Base-by-base conservation (phyloP, 2,113 vertebrate genomes). In the Sitta europaea region DNA sequence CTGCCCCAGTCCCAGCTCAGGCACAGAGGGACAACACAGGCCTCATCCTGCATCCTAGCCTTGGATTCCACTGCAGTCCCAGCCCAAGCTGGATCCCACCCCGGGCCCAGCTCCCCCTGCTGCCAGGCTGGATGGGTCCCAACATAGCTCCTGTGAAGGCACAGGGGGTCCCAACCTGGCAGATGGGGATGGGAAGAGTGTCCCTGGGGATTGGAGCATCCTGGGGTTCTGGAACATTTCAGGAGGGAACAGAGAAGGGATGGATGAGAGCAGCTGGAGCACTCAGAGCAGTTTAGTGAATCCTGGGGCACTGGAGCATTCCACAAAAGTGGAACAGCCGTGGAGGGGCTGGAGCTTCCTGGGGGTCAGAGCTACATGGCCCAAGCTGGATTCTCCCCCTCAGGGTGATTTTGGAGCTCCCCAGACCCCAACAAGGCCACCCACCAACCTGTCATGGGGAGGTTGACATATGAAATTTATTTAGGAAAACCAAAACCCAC, bases 381-480 rank as follows among this genome's bases (percentile, higher is more conserved):
- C 31, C 28, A 68, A 55, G 10, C 33, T n/a, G 29, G 42, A 75
- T 35, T 63, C 48, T 19, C 5, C 13, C 25, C 11, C 16, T 1
- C 2, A 62, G 24, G 17, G 28, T 18, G 20, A n/a, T 57, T 45
- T 63, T 35, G 17, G 42, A 86, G 31, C 17, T 48, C 36, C 36
- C 57, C 76, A 27, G 33, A 62, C 50, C 43, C 20, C 50, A 70
- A 10, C 27, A 24, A 68, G 24, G 42, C 68, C 42, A 82, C 66
- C 79, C 84, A 51, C 15, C 22, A 9, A 75, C 66, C 66, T 12
- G 3, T 75, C 50, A 25, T 11, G 0, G 68, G 68, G 65, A 95
- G 53, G 33, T 96, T 43, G 31, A 93, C 74, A 91, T 97, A 97
- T 45, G 96, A 97, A 96, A 97, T 97, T 97, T 97, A 97, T 97